Evolutionary conservation across 1,140 invertebrate genomes (phyloP), one percentile per base, ranked within the genome.

Genomic region (Magallana angulata): DNA sequence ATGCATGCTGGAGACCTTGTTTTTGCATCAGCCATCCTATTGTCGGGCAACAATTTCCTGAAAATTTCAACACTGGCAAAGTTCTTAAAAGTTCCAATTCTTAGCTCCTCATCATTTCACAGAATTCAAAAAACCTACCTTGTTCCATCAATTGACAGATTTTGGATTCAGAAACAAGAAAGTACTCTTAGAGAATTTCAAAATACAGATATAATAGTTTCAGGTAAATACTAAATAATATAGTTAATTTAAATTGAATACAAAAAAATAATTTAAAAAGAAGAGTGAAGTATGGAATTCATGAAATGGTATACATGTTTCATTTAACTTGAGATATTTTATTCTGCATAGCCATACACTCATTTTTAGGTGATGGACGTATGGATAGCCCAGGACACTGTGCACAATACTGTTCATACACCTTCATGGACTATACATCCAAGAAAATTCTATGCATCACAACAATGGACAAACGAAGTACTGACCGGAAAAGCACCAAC

Each of bases 321-420:
- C 18, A 56, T 64, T 14, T 4, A 14, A 12, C 18, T 18, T 36
- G 36, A 36, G 36, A 36, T 36, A 36, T 36, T 36, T 36, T 36
- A 36, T 36, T 36, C 36, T 36, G 36, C 36, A 36, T 36, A 36
- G n/a, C n/a, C n/a, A n/a, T n/a, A n/a, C 36, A 1, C 36, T 12
- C n/a, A 82, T 7, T 60, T 87, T 36, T 11, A 89, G 80, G 88
- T 80, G 84, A 89, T 86, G 88, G 88, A 0, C 64, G 82, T 14
- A 89, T 81, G 64, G 88, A 89, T 60, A 83, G n/a, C n/a, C n/a
- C n/a, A n/a, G n/a, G n/a, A n/a, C n/a, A n/a, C n/a, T n/a, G n/a
- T n/a, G n/a, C 84, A 14, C 88, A 89, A 30, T 89, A 86, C 48
- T 89, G 84, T 59, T 59, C 58, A 18, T 89, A 86, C 57, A 86